These are phyloP conservation scores for Rotaria socialis DNA, from an alignment of 2,888 invertebrate species.

Conservation along the genomic window DNA sequence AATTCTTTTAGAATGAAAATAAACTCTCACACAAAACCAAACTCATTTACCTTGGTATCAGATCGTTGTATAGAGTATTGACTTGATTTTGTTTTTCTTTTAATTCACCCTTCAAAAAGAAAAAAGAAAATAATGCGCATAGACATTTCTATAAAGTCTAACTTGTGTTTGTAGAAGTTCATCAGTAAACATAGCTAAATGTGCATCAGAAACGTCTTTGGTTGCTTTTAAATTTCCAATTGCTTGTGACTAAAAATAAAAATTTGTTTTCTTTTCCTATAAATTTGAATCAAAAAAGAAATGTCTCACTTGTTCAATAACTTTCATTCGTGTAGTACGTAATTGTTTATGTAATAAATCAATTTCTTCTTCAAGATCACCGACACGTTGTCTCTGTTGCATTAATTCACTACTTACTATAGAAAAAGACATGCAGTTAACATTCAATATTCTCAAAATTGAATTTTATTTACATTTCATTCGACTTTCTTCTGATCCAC, in stretches of 20 bases:
- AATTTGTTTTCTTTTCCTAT: no score
- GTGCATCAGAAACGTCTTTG: background rate
- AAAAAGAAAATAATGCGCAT: no score
- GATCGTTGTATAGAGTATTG: background rate
- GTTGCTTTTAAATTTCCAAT: background rate
- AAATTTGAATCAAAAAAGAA: no score
- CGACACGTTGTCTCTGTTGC: constrained; percentile 56
- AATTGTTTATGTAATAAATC: constrained; percentile 16
- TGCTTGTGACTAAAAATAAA: background rate
- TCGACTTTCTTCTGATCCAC: constrained; percentile 62
- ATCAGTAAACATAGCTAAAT: constrained; percentile 23
- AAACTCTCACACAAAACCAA: background rate
- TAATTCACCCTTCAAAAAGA: background rate
- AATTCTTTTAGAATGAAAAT: background rate
- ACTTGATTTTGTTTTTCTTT: constrained; percentile 34
- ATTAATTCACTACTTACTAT: constrained; percentile 60
- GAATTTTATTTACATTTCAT: constrained; percentile 56
- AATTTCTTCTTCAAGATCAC: constrained; percentile 51
- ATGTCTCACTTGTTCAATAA: constrained; percentile 42
- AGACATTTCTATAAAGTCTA: background rate
- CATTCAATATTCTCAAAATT: background rate
- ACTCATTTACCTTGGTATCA: background rate
- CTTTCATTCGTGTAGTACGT: background rate
- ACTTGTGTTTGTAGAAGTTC: constrained; percentile 32
- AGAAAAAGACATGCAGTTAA: constrained; percentile 28